Evolutionary conservation across 2,888 invertebrate genomes (phyloP).

Genomic region (Arge pagana): DNA sequence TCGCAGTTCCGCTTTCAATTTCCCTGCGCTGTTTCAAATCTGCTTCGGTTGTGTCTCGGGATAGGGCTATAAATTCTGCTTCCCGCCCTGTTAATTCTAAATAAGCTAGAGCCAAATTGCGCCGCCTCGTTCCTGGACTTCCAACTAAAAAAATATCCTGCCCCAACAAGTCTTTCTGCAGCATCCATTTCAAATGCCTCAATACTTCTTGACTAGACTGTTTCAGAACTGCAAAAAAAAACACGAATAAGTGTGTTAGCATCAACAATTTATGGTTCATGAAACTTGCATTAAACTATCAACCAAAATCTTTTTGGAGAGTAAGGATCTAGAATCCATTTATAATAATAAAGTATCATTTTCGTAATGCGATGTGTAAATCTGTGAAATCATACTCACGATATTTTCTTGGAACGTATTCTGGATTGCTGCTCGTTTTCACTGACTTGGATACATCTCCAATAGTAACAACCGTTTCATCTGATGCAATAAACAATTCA

Average conservation of each 20-base stretch:
- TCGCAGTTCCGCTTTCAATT: constrained; percentile 84
- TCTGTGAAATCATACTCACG: constrained; percentile 63
- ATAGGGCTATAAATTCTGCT: constrained; percentile 90
- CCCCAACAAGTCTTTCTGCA: constrained; percentile 89
- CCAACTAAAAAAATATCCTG: constrained; percentile 97
- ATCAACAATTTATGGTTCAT: too few relatives aligned
- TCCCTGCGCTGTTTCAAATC: constrained; percentile 96
- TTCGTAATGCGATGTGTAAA: constrained; percentile 1
- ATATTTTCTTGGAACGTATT: constrained; percentile 84
- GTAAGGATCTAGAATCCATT: not conserved
- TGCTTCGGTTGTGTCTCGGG: constrained; percentile 95
- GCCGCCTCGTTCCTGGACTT: constrained; percentile 81
- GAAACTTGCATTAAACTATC: constrained; percentile 9
- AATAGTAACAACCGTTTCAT: constrained; percentile 64
- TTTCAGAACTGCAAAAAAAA: constrained; percentile 62
- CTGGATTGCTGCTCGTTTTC: constrained; percentile 68
- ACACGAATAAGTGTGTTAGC: too few relatives aligned
- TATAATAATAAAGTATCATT: constrained; percentile 5
- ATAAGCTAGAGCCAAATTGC: constrained; percentile 85
- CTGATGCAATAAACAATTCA: too few relatives aligned
- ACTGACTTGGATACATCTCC: constrained; percentile 74
- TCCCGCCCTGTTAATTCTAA: constrained; percentile 88
- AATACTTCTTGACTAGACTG: constrained; percentile 73
- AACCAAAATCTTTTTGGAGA: not conserved
- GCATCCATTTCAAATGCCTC: constrained; percentile 90